Evolutionary conservation across 2,888 invertebrate genomes (phyloP), one percentile per base, ranked within the genome.

Genomic region (Helobdella robusta): DNA sequence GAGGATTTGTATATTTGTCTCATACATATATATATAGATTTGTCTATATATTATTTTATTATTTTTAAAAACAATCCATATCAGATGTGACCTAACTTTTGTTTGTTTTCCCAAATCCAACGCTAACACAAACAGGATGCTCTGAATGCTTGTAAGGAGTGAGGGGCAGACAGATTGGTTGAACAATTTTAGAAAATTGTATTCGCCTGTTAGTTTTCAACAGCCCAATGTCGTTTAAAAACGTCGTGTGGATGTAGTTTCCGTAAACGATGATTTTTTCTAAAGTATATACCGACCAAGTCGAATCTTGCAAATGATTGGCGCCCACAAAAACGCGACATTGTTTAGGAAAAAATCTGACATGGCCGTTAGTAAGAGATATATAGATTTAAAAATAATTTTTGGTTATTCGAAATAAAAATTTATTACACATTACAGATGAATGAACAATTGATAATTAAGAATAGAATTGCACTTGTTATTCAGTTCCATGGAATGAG

Each of bases 81-180:
- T 15, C 11, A 40, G 44, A n/a, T 40, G n/a, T 40, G n/a, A 11
- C n/a, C 11, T 56, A 6, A 62, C 62, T 34, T 62, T 30, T 62
- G 20, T 20, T n/a, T 2, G 62, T 62, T 44, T 48, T 62, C 3
- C 62, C 62, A 62, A 62, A 62, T n/a, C 62, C 62, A 40, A n/a
- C 34, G 50, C 62, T 62, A 28, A 62, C 32, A 23, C 62, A 62
- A 15, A 28, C n/a, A 5, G 18, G 50, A 25, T 40, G 50, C 20
- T 62, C 62, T 3, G 11, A 6, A 2, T 40, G 50, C n/a, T 28
- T 28, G 30, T 32, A 46, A 2, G 1, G 8, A 6, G 30, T 62
- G 62, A 32, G 30, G 20, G 62, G 62, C 50, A 62, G 35, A n/a
- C 62, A 62, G 15, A 62, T 30, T 30, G 62, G 62, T 23, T 62